Evolutionary conservation across 2,888 invertebrate genomes (phyloP).

Genomic region (Acleris laterana): DNA sequence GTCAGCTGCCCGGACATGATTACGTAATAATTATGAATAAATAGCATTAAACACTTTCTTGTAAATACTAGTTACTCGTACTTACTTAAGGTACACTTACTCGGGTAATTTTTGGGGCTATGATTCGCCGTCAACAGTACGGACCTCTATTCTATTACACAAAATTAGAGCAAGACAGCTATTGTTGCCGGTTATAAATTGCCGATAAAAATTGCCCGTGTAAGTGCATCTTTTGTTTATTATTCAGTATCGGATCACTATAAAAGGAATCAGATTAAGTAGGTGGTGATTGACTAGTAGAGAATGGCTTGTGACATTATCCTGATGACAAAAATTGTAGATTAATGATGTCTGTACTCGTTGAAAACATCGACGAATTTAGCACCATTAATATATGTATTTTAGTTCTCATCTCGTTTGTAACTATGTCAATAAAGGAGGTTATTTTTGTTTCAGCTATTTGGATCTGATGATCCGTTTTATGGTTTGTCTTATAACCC

Average conservation of each 20-base stretch:
- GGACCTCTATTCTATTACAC: no score
- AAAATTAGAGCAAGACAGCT: no score
- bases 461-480: constrained; percentile 80
- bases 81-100: background rate
- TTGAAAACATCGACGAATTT: background rate
- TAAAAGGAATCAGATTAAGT: background rate
- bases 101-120: no score
- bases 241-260: background rate
- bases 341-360: background rate
- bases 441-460: constrained; percentile 64
- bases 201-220: no score
- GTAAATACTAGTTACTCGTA: constrained; percentile 26
- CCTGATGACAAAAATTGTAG: constrained; percentile 22
- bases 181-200: no score
- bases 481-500: constrained; percentile 75
- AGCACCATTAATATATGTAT: background rate
- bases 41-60: constrained; percentile 30
- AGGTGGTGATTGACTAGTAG: constrained; percentile 16
- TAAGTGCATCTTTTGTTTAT: background rate
- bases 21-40: constrained; percentile 58
- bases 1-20: constrained; percentile 61
- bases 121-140: no score
- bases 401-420: background rate
- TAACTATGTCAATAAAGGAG: background rate
- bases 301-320: constrained; percentile 29